Evolutionary conservation across 2,797 vertebrate species (phyloP), one percentile per base, ranked within the genome.

Genomic region (Lepus townsendii): DNA sequence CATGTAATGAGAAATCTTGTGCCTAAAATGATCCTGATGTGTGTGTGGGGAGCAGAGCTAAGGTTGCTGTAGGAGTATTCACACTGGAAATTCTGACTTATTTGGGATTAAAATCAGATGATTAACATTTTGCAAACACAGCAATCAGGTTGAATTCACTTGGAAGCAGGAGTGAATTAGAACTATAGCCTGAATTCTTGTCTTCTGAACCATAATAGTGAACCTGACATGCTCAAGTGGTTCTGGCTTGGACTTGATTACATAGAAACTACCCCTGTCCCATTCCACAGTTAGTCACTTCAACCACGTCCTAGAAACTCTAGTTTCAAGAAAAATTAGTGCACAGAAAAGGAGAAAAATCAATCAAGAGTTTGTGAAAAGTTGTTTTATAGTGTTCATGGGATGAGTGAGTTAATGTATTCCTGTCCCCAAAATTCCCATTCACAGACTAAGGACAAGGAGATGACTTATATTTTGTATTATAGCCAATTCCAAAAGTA

Each of bases 61-160:
- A 69, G 6, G 22, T 62, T 63, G 6, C 79, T 57, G 22, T 73
- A 71, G 69, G 60, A 78, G 38, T 86, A 88, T 79, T 79, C 69
- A 63, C 52, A 66, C 1, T 42, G 91, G 71, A 75, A 75, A 60
- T 82, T 73, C 42, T 88, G 19, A 71, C 1, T 93, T 89, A 68
- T 42, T 57, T 78, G 83, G 60, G 76, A 92, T 92, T 77, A 88
- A 93, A 75, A 79, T 86, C 47, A 86, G 60, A 54, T 60, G 57
- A 80, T 90, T 88, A 91, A 75, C 47, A 82, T 94, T 86, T 52
- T 89, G 79, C 66, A 83, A 91, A 88, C 27, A 83, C 19, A 86
- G 66, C 35, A 86, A 65, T 94, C 38, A 75, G 73, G 60, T 54
- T 91, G 75, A 88, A 82, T 71, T 94, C 52, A 54, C 71, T 75